These are phyloP conservation scores for Coremacera marginata DNA, from an alignment of 2,888 invertebrate genomes.

Conservation along the genomic window DNA sequence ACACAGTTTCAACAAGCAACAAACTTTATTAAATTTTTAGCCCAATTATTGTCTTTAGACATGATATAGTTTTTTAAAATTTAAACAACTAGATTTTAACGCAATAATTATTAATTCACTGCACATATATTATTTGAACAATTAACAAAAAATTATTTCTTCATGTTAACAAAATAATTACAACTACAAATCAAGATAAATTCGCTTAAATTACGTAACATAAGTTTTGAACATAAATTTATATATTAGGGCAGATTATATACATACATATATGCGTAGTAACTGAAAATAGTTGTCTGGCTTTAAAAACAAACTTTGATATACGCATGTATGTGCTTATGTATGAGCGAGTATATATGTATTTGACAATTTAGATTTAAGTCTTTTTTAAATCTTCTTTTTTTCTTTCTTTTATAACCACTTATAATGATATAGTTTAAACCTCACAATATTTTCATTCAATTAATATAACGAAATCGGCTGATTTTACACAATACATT, in stretches of 20 bases:
- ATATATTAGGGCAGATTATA: not conserved
- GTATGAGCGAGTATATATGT: not conserved
- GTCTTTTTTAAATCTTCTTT: not conserved
- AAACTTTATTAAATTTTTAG: constrained; percentile 15
- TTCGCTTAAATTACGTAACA: not conserved
- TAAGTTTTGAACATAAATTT: no score
- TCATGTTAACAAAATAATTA: not conserved
- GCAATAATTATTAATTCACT: not conserved
- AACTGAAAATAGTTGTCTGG: not conserved
- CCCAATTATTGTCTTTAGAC: constrained; percentile 11
- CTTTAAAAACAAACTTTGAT: not conserved
- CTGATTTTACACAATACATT: not conserved
- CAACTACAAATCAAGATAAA: not conserved
- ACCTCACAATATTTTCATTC: not conserved
- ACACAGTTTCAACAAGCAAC: not conserved
- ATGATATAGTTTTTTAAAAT: not conserved
- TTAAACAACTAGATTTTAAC: no score
- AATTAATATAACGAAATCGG: not conserved
- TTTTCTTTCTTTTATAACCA: not conserved
- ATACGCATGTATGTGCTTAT: not conserved
- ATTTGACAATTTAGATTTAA: not conserved
- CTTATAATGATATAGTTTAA: not conserved
- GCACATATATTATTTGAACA: not conserved
- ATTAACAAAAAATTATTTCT: not conserved
- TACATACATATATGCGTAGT: not conserved